These are phyloP conservation scores for Leucoptera coffeella DNA, from an alignment of 2,888 invertebrate species.

Conservation along the genomic window DNA sequence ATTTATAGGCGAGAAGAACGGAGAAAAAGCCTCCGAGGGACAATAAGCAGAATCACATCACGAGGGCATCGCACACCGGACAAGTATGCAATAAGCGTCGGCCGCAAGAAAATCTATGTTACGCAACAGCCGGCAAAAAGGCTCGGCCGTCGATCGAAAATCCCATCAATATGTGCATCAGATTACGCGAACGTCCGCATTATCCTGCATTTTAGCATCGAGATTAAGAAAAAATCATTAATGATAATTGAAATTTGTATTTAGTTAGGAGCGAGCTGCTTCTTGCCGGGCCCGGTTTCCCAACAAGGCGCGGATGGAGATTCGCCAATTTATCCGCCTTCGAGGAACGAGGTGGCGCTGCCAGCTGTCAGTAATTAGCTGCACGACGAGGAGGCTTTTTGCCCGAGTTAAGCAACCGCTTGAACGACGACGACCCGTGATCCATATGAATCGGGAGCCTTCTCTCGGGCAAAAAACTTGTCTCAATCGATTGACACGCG, in stretches of 20 bases:
- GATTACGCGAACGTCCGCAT: slow-evolving; percentile 28
- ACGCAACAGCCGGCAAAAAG: slow-evolving; percentile 35
- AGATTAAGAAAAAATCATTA: slow-evolving; percentile 37
- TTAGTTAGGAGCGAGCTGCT: slow-evolving; percentile 25
- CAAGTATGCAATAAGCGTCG: slow-evolving; percentile 30
- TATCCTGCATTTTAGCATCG: slow-evolving; percentile 25
- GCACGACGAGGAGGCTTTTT: too few relatives aligned
- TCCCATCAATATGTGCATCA: slow-evolving; percentile 41
- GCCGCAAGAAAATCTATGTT: slow-evolving; percentile 31
- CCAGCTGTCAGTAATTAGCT: too few relatives aligned
- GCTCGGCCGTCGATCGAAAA: slow-evolving; percentile 28
- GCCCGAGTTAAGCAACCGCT: slow-evolving; percentile 1
- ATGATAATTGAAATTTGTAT: slow-evolving; percentile 50
- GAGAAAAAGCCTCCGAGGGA: slow-evolving; percentile 35
- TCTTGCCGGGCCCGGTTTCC: slow-evolving; percentile 39
- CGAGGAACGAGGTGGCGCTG: slow-evolving; percentile 24
- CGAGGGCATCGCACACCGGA: slow-evolving; percentile 26
- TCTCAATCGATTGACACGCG: too few relatives aligned
- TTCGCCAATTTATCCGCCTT: slow-evolving; percentile 35
- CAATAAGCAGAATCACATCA: too few relatives aligned
- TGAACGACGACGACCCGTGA: too few relatives aligned
- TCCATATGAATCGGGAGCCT: too few relatives aligned
- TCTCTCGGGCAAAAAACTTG: too few relatives aligned
- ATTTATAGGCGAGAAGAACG: slow-evolving; percentile 37
- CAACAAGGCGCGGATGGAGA: slow-evolving; percentile 31